These are phyloP conservation scores for Nothura maculosa DNA, from an alignment of 2,797 vertebrate genomes.

Conservation along the genomic window DNA sequence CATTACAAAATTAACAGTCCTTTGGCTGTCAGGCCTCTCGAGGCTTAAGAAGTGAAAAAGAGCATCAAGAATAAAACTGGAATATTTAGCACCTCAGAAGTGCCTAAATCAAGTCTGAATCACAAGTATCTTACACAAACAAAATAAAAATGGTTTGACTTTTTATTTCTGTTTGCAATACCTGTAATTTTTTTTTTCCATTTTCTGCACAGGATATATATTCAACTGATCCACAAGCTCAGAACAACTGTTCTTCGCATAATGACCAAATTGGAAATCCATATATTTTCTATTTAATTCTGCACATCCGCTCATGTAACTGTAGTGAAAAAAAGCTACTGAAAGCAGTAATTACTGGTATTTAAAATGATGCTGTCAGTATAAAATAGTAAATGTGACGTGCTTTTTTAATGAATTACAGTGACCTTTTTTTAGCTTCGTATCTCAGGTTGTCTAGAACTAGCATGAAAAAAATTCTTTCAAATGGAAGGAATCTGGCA, in stretches of 20 bases:
- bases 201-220: not conserved
- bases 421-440: not conserved
- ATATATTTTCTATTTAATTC: slow-evolving; percentile 33
- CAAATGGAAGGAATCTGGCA: not conserved
- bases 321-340: not conserved
- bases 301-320: not conserved
- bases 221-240: not conserved
- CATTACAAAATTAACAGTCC: not conserved
- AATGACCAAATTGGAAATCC: slow-evolving; percentile 19
- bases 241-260: not conserved
- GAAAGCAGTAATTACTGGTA: slow-evolving; percentile 11
- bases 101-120: not conserved
- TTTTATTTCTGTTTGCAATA: not conserved
- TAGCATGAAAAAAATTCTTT: not conserved
- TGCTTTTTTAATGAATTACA: not conserved
- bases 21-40: not conserved
- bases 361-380: slow-evolving; percentile 13
- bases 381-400: not conserved
- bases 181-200: not conserved
- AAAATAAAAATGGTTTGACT: not conserved
- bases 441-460: not conserved
- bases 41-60: not conserved
- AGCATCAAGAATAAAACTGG: not conserved
- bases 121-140: not conserved
- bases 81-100: not conserved